These are phyloP conservation scores for Epinotia nisella DNA, from an alignment of 2,888 invertebrate genomes.

Conservation along the genomic window DNA sequence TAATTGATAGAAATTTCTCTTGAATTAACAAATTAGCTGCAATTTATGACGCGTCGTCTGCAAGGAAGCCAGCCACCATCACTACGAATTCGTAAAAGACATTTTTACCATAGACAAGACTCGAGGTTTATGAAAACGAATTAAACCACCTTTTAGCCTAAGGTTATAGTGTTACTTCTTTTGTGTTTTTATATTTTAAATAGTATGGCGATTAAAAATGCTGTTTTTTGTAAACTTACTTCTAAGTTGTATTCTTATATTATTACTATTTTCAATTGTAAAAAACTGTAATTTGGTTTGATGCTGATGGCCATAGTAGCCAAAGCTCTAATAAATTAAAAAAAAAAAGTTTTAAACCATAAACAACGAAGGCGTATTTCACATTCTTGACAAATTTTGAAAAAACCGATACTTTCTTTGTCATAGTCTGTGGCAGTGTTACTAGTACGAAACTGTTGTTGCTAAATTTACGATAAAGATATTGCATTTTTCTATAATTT, in stretches of 20 bases:
- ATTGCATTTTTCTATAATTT: not conserved
- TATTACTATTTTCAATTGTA: too few relatives aligned
- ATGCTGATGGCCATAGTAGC: too few relatives aligned
- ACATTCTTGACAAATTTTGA: slow-evolving; percentile 16
- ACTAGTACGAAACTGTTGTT: not conserved
- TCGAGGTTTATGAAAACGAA: slow-evolving; percentile 62
- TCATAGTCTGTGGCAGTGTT: slow-evolving; percentile 19
- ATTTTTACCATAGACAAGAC: slow-evolving; percentile 79
- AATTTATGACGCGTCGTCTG: slow-evolving; percentile 81
- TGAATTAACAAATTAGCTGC: slow-evolving; percentile 73
- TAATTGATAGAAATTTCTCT: slow-evolving; percentile 67
- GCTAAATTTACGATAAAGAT: too few relatives aligned
- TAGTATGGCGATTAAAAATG: too few relatives aligned
- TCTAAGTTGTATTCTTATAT: too few relatives aligned
- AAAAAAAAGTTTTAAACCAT: too few relatives aligned
- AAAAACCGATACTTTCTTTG: slow-evolving; percentile 20
- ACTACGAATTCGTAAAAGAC: slow-evolving; percentile 85
- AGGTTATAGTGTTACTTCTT: too few relatives aligned
- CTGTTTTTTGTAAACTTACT: too few relatives aligned
- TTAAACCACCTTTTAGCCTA: too few relatives aligned
- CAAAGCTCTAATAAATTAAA: too few relatives aligned
- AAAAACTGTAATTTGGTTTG: too few relatives aligned
- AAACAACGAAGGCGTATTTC: slow-evolving; percentile 36
- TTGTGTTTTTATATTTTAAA: too few relatives aligned
- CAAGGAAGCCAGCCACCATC: slow-evolving; percentile 85